Evolutionary conservation across 2,113 vertebrate genomes (phyloP).

Genomic region (Cyprichromis sp.): DNA sequence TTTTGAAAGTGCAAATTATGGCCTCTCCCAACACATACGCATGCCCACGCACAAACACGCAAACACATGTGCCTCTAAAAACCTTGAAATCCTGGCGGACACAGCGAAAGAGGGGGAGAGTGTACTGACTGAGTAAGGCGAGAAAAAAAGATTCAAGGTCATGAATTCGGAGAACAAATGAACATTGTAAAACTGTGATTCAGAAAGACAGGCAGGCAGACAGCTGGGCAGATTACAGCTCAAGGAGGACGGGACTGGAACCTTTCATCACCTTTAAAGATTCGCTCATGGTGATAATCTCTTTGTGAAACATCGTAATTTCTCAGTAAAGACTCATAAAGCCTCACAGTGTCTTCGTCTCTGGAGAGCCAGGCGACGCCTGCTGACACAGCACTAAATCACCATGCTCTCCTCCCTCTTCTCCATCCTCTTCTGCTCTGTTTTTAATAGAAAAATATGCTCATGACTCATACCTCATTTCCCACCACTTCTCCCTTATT

Average conservation of each 20-base stretch:
- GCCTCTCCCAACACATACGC: not conserved
- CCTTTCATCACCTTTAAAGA: constrained; percentile 43
- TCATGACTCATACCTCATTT: not conserved
- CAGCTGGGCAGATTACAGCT: not conserved
- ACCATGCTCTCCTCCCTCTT: not conserved
- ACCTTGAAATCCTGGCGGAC: not conserved
- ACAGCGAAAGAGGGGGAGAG: not conserved
- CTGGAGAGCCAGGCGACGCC: constrained; percentile 26
- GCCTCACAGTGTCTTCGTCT: constrained; percentile 31
- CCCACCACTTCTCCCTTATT: not conserved
- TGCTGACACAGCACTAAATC: constrained; percentile 62
- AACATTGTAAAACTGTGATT: not conserved
- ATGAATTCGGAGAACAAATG: not conserved
- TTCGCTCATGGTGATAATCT: constrained; percentile 45
- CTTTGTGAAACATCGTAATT: constrained; percentile 40
- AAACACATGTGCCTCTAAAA: not conserved
- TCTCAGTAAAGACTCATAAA: constrained; percentile 54
- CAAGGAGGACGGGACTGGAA: not conserved
- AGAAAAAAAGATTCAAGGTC: not conserved
- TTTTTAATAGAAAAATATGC: constrained; percentile 31
- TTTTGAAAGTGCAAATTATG: not conserved
- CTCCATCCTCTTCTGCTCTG: not conserved
- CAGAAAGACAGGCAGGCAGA: not conserved
- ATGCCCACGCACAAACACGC: not conserved
- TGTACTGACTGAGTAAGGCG: not conserved